Evolutionary conservation across 2,888 invertebrate species (phyloP).

Genomic region (Nomada fabriciana): DNA sequence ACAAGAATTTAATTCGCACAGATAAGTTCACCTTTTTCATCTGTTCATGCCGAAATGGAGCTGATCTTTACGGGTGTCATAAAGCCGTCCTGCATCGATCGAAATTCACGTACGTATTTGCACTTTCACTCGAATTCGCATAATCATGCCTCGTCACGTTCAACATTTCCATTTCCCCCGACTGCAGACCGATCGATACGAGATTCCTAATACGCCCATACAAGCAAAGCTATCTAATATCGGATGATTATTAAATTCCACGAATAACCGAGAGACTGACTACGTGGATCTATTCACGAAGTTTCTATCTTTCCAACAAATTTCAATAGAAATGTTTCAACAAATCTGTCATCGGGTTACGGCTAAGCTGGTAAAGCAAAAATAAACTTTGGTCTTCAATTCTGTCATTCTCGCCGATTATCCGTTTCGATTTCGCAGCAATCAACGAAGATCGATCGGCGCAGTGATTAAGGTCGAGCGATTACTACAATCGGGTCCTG

Average conservation of each 20-base stretch:
- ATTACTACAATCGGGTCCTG: slow-evolving; percentile 57
- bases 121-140: neutral
- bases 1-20: neutral
- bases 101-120: neutral
- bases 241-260: slow-evolving; percentile 18
- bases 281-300: neutral
- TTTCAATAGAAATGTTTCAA: too few species aligned
- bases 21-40: neutral
- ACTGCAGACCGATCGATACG: neutral
- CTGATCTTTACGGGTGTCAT: neutral
- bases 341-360: too few species aligned
- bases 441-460: slow-evolving; percentile 66
- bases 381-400: slow-evolving; percentile 57
- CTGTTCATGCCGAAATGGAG: neutral
- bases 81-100: neutral
- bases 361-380: neutral
- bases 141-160: neutral
- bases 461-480: slow-evolving; percentile 65
- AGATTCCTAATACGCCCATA: neutral
- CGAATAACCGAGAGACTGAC: neutral
- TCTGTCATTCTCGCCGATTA: neutral
- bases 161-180: slow-evolving; percentile 1
- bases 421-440: slow-evolving; percentile 29
- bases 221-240: slow-evolving; percentile 2
- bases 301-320: slow-evolving; percentile 11